A percentile compares a stretch with the other conserved stretches of the same genome.
Conservation (phyloP, 2,797 vertebrate genomes). For the Pyrrhura leucotis region DNA sequence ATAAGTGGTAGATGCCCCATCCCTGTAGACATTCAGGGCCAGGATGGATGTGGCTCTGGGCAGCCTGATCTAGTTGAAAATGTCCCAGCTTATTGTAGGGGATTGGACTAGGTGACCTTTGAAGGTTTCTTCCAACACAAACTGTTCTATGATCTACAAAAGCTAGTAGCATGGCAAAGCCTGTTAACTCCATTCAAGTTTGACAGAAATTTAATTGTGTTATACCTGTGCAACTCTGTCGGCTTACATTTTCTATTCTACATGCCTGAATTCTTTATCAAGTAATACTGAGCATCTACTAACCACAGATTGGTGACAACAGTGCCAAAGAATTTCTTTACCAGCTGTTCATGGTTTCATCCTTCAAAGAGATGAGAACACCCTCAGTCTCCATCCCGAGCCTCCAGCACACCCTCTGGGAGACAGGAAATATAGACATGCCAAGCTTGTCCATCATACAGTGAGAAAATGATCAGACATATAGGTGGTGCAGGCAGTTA, state of each 20-base stretch:
- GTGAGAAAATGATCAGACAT: background rate
- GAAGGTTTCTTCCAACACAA: background rate
- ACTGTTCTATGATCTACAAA: background rate
- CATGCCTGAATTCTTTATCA: background rate
- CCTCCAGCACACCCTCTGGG: background rate
- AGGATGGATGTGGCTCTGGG: background rate
- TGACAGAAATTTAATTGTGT: background rate
- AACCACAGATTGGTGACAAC: background rate
- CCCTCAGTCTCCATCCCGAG: background rate
- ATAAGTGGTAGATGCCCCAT: background rate
- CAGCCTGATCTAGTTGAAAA: background rate
- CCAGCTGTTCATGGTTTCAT: background rate
- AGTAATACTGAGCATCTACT: background rate
- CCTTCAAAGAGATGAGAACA: background rate
- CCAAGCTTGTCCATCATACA: fast-evolving
- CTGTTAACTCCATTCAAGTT: fast-evolving
- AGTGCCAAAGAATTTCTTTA: background rate
- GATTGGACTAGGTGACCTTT: background rate
- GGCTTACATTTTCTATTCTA: background rate
- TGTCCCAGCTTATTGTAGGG: background rate
- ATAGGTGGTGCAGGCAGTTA: fast-evolving
- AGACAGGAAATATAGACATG: background rate
- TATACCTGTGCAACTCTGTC: fast-evolving
- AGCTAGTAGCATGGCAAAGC: background rate
- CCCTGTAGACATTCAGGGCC: background rate